Evolutionary conservation across 1,140 invertebrate species (phyloP).

Genomic region (Drosophila ohnishii): DNA sequence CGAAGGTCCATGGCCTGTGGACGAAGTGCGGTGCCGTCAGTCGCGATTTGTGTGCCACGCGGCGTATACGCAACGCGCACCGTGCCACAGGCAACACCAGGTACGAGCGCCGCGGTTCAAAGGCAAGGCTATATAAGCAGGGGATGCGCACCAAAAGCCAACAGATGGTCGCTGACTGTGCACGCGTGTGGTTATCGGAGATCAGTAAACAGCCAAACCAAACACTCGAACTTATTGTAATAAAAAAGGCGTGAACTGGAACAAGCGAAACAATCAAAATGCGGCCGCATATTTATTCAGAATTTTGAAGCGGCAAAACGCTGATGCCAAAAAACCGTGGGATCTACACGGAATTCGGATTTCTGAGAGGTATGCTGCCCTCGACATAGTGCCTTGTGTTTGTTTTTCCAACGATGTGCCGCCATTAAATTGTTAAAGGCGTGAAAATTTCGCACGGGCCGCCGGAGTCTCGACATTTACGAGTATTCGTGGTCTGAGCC

Average conservation of each 20-base stretch:
- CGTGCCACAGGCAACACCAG: background rate
- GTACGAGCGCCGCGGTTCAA: slow-evolving; percentile 1
- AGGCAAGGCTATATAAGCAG: slow-evolving; percentile 61
- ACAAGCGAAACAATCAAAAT: slow-evolving; percentile 32
- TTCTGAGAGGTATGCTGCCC: slow-evolving; percentile 30
- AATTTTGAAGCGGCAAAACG: slow-evolving; percentile 22
- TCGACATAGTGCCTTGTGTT: slow-evolving; percentile 45
- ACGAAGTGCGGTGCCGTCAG: slow-evolving; percentile 51
- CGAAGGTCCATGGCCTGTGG: slow-evolving; percentile 33
- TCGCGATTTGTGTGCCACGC: slow-evolving; percentile 60
- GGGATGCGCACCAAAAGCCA: slow-evolving; percentile 59
- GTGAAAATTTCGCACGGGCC: slow-evolving; percentile 57
- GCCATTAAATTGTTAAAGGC: slow-evolving; percentile 62
- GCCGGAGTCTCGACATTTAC: slow-evolving; percentile 22
- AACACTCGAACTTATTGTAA: slow-evolving; percentile 49
- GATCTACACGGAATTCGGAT: slow-evolving; percentile 10
- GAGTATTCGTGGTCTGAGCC: slow-evolving; percentile 8
- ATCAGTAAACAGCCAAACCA: slow-evolving; percentile 31
- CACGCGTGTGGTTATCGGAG: slow-evolving; percentile 69
- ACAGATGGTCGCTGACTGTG: slow-evolving; percentile 79
- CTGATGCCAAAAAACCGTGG: slow-evolving; percentile 15
- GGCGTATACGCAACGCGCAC: slow-evolving; percentile 71
- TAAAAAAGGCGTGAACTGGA: slow-evolving; percentile 29
- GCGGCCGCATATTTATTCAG: slow-evolving; percentile 27
- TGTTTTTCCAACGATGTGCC: slow-evolving; percentile 52